phyloP scores from a whole-genome alignment of 2,113 vertebrate genomes.

The Zingel zingel region DNA sequence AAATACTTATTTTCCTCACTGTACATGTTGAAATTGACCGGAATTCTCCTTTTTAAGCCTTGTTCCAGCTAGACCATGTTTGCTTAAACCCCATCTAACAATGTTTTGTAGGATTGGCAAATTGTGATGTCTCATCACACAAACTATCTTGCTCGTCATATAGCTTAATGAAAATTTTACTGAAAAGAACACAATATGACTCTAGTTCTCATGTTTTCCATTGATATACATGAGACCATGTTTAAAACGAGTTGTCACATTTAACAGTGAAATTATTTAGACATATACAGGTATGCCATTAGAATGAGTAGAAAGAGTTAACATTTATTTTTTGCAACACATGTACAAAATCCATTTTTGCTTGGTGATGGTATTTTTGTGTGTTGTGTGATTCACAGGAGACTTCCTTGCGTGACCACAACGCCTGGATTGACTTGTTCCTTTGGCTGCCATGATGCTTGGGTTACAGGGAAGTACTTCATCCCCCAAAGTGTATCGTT shows the following conservation, averaged over 20 bases:
- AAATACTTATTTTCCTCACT: too few relatives aligned
- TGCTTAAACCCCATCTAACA: background rate
- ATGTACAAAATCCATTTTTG: background rate
- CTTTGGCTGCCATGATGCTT: conserved; percentile 75
- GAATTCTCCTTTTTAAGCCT: background rate
- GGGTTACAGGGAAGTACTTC: conserved; percentile 81
- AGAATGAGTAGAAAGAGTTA: background rate
- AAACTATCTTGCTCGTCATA: background rate
- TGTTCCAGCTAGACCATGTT: background rate
- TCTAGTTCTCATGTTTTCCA: background rate
- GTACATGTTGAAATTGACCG: too few relatives aligned
- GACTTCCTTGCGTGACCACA: conserved; percentile 24
- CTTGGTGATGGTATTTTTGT: conserved; percentile 13
- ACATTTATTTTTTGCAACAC: background rate
- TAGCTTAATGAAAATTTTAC: background rate
- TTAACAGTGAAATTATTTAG: background rate
- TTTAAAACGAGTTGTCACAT: background rate
- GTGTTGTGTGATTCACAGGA: conserved; percentile 68
- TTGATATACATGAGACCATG: background rate
- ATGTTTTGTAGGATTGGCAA: background rate
- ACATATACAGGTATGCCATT: too few relatives aligned
- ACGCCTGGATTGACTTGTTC: conserved; percentile 7
- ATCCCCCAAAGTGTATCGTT: conserved; percentile 80
- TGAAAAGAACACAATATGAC: background rate
- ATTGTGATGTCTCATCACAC: background rate